phyloP scores from a whole-genome alignment of 1,140 invertebrate species.

The Sitobion miscanthi region DNA sequence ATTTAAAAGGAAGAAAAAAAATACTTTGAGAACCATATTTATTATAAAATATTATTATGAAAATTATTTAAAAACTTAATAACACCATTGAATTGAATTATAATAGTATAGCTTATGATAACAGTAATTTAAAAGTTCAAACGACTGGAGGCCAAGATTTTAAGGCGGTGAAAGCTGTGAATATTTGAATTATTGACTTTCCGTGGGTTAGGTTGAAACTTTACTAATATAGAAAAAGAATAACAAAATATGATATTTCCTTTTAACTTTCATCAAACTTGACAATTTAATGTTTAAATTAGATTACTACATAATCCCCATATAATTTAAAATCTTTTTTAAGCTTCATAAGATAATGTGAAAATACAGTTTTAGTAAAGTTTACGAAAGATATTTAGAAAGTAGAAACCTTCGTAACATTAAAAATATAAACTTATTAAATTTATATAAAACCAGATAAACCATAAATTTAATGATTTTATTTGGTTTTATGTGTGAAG shows the following conservation, averaged over 20 bases:
- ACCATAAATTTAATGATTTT: neutral
- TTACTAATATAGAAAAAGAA: conserved; percentile 11
- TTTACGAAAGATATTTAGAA: neutral
- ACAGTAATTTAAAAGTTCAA: conserved; percentile 11
- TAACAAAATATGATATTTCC: conserved; percentile 27
- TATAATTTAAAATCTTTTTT: conserved; percentile 29
- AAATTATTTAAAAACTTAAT: neutral
- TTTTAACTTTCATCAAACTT: conserved; percentile 32
- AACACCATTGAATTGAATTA: conserved; percentile 23
- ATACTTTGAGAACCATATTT: neutral
- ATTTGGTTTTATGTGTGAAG: neutral
- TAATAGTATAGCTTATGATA: conserved; percentile 12
- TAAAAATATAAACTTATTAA: neutral
- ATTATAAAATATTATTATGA: neutral
- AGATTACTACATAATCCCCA: neutral
- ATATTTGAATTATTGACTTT: conserved; percentile 30
- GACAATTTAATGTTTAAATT: conserved; percentile 23
- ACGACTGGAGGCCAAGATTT: neutral
- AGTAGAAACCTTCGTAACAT: neutral
- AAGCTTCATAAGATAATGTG: neutral
- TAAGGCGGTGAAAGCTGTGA: neutral
- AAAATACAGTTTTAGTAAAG: neutral
- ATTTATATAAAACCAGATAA: neutral
- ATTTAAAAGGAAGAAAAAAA: neutral
- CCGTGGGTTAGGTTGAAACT: neutral